These are phyloP conservation scores for Acronicta aceris DNA, from an alignment of 2,888 invertebrate genomes.

Conservation along the genomic window DNA sequence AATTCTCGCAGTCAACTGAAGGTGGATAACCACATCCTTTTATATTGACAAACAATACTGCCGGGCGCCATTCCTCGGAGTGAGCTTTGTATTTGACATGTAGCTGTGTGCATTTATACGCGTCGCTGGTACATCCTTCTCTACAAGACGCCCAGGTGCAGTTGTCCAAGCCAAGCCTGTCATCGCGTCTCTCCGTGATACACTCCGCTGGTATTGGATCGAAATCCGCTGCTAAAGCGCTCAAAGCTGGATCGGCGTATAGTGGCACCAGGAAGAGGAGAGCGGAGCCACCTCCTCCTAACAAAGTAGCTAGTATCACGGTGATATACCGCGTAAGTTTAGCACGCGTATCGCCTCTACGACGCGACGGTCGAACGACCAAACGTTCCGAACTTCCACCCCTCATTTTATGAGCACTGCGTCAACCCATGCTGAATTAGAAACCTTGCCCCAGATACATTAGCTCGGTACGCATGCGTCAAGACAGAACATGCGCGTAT, in stretches of 20 bases:
- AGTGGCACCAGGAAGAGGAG: conserved; percentile 85
- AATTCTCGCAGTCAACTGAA: conserved; percentile 93
- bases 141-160: conserved; percentile 95
- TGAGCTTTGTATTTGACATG: conserved; percentile 90
- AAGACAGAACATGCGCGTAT: conserved; percentile 69
- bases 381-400: conserved; percentile 85
- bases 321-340: conserved; percentile 83
- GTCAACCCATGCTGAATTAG: conserved; percentile 82
- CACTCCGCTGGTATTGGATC: conserved; percentile 93
- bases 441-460: conserved; percentile 64
- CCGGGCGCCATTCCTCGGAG: conserved; percentile 87
- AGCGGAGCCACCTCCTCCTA: conserved; percentile 84
- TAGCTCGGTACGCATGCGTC: conserved; percentile 64
- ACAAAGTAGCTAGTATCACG: conserved; percentile 79
- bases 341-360: conserved; percentile 81
- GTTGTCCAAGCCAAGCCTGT: conserved; percentile 92
- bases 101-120: conserved; percentile 91
- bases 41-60: conserved; percentile 93
- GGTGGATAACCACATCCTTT: conserved; percentile 96
- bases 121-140: conserved; percentile 95
- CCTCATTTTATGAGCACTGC: conserved; percentile 81
- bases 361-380: conserved; percentile 79
- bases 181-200: conserved; percentile 92
- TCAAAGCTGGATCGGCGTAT: conserved; percentile 87
- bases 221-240: conserved; percentile 93